Base-by-base conservation (phyloP, 1,140 invertebrate genomes). In the Anastrepha ludens region DNA sequence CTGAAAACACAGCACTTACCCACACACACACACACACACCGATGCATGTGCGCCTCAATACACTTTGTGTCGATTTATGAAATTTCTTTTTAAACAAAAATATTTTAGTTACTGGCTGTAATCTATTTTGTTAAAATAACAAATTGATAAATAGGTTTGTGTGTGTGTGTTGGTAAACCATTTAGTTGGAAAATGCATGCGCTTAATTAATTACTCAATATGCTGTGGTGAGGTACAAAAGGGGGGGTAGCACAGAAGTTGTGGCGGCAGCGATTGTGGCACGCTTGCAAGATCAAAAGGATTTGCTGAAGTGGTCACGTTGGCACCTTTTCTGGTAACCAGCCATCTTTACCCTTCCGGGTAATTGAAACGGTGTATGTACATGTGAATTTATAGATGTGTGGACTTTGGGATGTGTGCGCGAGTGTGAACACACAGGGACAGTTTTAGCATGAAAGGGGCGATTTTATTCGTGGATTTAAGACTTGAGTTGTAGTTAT, bases 151-250 rank as follows among this genome's bases (percentile, higher is more conserved):
- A 6, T 47, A 44, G 44, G 6, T 74, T 11, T 74, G 44, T 20
- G 70, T 50, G 44, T 74, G 15, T 55, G n/a, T 81, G 17, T 81
- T 50, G 74, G 44, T 55, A 20, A 81, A 81, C 17, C 74, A 47
- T 55, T 81, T 41, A 81, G 47, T 47, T 81, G 74, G 74, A 81
- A 81, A 81, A 81, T 55, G 20, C 74, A 81, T 81, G 55, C 47
- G 74, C 74, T 81, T 81, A 81, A 81, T 81, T 81, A 81, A 81
- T 81, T 81, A 81, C 74, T 81, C 74, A 81, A 81, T 81, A 81
- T n/a, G 7, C 15, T 81, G n/a, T 58, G 74, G 47, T 81, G 9
- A 39, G n/a, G 5, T 17, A 5, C n/a, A n/a, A 62, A 81, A 58
- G 47, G 44, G 29, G 44, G 11, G 41, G 55, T 81, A 17, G 15